Evolutionary conservation across 2,113 vertebrate species (phyloP).

Genomic region (Daubentonia madagascariensis): DNA sequence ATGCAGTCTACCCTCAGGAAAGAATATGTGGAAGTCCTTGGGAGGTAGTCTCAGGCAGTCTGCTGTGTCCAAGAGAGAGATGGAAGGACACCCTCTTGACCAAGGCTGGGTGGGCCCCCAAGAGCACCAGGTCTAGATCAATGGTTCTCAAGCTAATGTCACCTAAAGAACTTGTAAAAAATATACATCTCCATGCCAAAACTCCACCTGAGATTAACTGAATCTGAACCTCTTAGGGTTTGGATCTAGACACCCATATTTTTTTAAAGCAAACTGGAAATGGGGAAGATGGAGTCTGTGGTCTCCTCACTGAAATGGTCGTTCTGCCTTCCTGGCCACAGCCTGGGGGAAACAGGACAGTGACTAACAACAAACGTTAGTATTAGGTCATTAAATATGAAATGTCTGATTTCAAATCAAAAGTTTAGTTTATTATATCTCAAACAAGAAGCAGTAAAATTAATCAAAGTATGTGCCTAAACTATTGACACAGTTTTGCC

Average conservation of each 20-base stretch:
- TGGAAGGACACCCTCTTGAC: background rate
- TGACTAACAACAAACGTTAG: background rate
- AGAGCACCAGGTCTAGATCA: background rate
- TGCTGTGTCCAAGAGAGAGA: background rate
- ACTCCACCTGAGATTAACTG: background rate
- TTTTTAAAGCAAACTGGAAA: background rate
- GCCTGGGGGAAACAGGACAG: background rate
- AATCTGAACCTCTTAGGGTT: background rate
- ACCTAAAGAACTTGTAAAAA: background rate
- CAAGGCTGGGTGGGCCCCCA: background rate
- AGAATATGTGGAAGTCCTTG: background rate
- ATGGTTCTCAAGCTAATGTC: background rate
- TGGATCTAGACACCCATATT: background rate
- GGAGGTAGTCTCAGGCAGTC: background rate
- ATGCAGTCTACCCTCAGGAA: background rate
- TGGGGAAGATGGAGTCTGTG: background rate
- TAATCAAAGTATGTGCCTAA: no score
- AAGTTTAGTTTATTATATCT: no score
- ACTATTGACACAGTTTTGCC: no score
- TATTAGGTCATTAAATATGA: no score
- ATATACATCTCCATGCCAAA: background rate
- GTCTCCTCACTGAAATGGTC: background rate
- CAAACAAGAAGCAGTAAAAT: no score
- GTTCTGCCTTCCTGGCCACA: background rate
- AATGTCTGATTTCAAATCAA: no score